Base-by-base conservation (phyloP, 2,888 invertebrate genomes). In the Drosophila cracens region DNA sequence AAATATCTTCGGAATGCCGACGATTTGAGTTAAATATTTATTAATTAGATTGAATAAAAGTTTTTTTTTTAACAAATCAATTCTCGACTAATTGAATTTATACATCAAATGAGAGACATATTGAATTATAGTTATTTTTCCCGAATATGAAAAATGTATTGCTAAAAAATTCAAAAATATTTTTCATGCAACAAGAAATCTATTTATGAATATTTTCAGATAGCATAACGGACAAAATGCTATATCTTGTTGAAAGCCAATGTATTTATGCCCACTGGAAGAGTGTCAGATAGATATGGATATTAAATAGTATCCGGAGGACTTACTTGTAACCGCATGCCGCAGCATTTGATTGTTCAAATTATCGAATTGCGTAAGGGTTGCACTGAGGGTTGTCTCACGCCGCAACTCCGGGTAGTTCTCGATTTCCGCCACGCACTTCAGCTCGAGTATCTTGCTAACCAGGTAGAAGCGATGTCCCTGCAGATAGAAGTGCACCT, bases 391-490 rank as follows among this genome's bases (percentile, higher is more conserved):
- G 33, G 91, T 79, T 33, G 91, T 91, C 68, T 93, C 93, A 38
- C 92, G 92, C 52, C 89, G 83, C 54, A 92, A 76, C 59, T 91
- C 89, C 49, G 93, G 91, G 66, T 92, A 92, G 79, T 92, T 92
- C 74, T 92, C 92, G 82, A 93, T 93, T 88, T 93, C 93, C 74
- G 93, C 93, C 31, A 93, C 91, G 83, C 93, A 93, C 81, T 92
- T 93, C 63, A 93, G 83, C 78, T 92, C 90, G 56, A 93, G 89
- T 66, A 87, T 86, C 74, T 92, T 92, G 56, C 89, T 84, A 38
- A 89, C 81, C 83, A 91, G 91, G 64, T 81, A 89, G 83, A 92
- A 93, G 61, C 91, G 91, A 53, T 90, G 91, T 48, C 91, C 93
- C 76, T 92, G 93, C 74, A 93, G 82, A 69, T 92, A 92, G 77